Evolutionary conservation across 2,113 vertebrate species (phyloP).

Genomic region (Mugil cephalus): DNA sequence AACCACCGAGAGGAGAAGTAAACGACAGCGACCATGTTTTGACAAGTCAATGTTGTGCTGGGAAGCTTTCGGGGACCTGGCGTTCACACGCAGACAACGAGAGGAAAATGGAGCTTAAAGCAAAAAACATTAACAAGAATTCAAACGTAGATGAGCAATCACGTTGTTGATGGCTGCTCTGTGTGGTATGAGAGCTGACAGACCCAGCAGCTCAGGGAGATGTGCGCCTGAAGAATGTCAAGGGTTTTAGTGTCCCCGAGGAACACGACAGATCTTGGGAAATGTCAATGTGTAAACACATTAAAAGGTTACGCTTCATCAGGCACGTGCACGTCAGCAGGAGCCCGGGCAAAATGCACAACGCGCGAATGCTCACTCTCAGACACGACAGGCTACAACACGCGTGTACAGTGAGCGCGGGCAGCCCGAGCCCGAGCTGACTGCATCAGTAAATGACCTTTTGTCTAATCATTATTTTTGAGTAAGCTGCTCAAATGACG

Average conservation of each 20-base stretch:
- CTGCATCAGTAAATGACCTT: conserved; percentile 56
- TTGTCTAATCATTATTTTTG: conserved; percentile 62
- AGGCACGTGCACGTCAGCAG: conserved; percentile 25
- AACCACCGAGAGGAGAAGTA: too few relatives aligned
- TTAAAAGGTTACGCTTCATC: conserved; percentile 71
- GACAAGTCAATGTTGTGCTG: too few relatives aligned
- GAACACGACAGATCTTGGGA: conserved; percentile 59
- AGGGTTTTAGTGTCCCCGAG: conserved; percentile 58
- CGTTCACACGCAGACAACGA: background rate
- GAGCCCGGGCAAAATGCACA: conserved; percentile 21
- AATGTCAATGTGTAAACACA: conserved; percentile 76
- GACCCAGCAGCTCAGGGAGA: conserved; percentile 51
- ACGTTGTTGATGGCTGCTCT: conserved; percentile 55
- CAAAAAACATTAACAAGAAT: conserved; percentile 18
- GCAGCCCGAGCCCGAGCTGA: background rate
- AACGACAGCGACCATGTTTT: too few relatives aligned
- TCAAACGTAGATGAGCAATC: conserved; percentile 60
- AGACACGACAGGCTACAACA: background rate
- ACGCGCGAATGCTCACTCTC: background rate
- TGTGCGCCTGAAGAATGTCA: conserved; percentile 68
- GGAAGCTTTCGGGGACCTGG: too few relatives aligned
- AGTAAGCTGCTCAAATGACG: conserved; percentile 58
- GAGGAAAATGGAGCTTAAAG: conserved; percentile 24
- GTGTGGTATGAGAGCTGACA: conserved; percentile 45
- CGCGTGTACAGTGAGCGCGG: background rate